Evolutionary conservation across 2,113 vertebrate species (phyloP), one percentile per base, ranked within the genome.

Genomic region (Gadus macrocephalus): DNA sequence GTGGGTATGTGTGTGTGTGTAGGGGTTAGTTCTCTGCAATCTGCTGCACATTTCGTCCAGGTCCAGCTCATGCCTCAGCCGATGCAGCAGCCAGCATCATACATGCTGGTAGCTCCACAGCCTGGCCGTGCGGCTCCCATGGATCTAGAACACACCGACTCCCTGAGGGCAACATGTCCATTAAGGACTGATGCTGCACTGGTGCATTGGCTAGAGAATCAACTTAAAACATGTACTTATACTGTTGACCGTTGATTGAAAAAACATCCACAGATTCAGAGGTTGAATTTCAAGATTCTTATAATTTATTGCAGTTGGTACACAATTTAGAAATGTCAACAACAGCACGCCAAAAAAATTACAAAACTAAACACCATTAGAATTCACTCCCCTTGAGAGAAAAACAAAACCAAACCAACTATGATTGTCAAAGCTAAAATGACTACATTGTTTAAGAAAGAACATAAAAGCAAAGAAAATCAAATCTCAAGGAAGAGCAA

Each of bases 301-400:
- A 96, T 97, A 96, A 98, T 99, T 99, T 99, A 99, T 98, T 99
- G 96, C 96, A 98, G 94, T 98, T 98, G 97, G 94, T 96, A 99
- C 96, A 99, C 96, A 95, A 95, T 96, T 98, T 94, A 96, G 97
- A 98, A 99, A 98, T 96, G 89, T 96, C 95, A 98, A 95, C 94
- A 96, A 93, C 91, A 90, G 95, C 96, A 99, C 96, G 96, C 95
- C 94, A 97, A 96, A 95, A 49, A 95, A 95, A 95, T 96, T 98
- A 99, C 96, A 98, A 99, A 99, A 99, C 95, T 97, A 97, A 98
- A 98, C 95, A 97, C 95, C 95, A 94, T 95, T 94, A 95, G 94
- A 97, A 96, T 95, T 97, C 95, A 96, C 95, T 96, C 94, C 94
- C 94, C 93, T 95, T 93, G 93, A 95, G 94, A 95, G 70, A 71